These are phyloP conservation scores for Drosophila leonis DNA, from an alignment of 2,888 invertebrate genomes.

Conservation along the genomic window DNA sequence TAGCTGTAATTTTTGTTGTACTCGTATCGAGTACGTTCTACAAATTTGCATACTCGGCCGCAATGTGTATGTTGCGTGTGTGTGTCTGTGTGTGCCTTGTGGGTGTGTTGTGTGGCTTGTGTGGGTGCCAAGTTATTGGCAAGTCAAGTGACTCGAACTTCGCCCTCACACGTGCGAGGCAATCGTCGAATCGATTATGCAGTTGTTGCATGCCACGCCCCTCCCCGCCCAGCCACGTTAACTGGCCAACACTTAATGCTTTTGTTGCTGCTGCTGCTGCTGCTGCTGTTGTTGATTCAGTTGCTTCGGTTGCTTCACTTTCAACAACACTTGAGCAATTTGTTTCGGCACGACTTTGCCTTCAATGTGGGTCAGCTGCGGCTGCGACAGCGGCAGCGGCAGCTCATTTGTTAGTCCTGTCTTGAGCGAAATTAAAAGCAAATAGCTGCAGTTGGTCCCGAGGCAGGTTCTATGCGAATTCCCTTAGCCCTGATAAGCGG, in stretches of 20 bases:
- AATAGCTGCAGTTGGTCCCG: constrained; percentile 62
- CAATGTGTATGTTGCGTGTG: constrained; percentile 18
- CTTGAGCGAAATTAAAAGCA: constrained; percentile 76
- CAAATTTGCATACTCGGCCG: constrained; percentile 58
- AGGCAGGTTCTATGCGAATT: constrained; percentile 3
- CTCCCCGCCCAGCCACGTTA: constrained; percentile 47
- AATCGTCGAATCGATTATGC: constrained; percentile 68
- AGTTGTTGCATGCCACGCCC: constrained; percentile 62
- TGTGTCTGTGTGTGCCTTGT: constrained; percentile 10
- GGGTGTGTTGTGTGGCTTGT: constrained; percentile 39
- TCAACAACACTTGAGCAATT: constrained; percentile 74
- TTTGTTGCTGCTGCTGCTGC: constrained; percentile 48
- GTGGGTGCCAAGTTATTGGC: constrained; percentile 66
- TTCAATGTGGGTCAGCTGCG: constrained; percentile 61
- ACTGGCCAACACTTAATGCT: constrained; percentile 62
- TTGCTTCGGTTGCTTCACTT: constrained; percentile 69
- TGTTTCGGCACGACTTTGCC: constrained; percentile 56
- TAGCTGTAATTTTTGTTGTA: constrained; percentile 50
- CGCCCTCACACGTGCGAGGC: constrained; percentile 23
- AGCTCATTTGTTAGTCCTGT: constrained; percentile 71
- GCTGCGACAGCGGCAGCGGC: constrained; percentile 25
- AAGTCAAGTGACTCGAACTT: constrained; percentile 40
- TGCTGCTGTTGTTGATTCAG: constrained; percentile 50
- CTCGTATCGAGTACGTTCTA: constrained; percentile 18
- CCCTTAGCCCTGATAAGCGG: constrained; percentile 72